Evolutionary conservation across 2,113 vertebrate genomes (phyloP).

Genomic region (Anser brachyrhynchus): DNA sequence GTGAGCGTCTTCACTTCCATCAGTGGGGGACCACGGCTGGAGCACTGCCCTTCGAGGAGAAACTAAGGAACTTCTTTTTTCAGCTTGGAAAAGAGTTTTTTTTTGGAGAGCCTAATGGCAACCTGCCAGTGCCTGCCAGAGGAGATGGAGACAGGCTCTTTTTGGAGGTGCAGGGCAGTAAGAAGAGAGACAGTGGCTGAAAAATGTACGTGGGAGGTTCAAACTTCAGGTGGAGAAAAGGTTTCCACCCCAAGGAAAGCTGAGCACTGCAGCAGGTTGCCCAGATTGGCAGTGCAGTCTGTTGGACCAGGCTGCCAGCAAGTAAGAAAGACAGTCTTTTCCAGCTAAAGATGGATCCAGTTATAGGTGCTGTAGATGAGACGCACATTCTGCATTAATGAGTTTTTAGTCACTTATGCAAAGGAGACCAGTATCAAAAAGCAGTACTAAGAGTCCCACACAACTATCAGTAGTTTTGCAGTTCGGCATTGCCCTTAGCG

Average conservation of each 20-base stretch:
- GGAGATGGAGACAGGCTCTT: not conserved
- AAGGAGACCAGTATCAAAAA: not conserved
- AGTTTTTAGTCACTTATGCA: not conserved
- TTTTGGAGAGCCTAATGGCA: not conserved
- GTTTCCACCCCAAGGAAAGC: not conserved
- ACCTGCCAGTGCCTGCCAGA: not conserved
- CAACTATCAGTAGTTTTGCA: not conserved
- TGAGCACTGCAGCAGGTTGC: not conserved
- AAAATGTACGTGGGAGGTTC: not conserved
- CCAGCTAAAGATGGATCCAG: not conserved
- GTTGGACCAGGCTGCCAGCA: not conserved
- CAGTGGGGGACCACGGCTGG: not conserved
- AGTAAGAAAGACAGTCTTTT: not conserved
- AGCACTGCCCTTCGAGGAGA: not conserved
- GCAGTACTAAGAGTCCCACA: not conserved
- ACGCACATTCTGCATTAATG: not conserved
- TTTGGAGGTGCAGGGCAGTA: not conserved
- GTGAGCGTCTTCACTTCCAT: not conserved
- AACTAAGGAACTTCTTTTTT: not conserved
- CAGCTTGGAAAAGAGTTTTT: not conserved
- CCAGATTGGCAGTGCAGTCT: not conserved
- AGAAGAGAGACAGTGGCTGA: not conserved
- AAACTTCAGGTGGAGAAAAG: not conserved
- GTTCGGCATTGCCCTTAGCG: not conserved
- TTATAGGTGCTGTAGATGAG: not conserved